Percentiles rank a stretch among this genome's conserved stretches.
Evolutionary conservation across 2,113 vertebrate genomes (phyloP).

Genomic region (Chloebia gouldiae): DNA sequence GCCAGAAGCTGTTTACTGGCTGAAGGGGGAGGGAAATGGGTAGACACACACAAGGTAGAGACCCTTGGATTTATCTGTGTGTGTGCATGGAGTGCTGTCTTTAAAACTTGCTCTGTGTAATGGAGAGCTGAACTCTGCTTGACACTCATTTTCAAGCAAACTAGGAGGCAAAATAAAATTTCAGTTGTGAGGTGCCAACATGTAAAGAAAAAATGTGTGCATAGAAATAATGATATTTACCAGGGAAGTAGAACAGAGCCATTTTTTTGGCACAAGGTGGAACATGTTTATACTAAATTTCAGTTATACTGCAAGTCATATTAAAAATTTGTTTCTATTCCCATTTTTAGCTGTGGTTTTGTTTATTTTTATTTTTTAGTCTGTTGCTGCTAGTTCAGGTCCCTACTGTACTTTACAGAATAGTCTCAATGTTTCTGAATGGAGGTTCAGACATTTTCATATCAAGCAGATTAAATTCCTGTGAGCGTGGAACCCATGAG

Average conservation of each 20-base stretch:
- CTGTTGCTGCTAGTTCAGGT: neutral
- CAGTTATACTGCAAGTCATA: neutral
- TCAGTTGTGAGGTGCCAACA: neutral
- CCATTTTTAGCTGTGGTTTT: neutral
- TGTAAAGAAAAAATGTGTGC: neutral
- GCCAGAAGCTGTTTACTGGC: slow-evolving; percentile 55
- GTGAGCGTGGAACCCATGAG: fast-evolving
- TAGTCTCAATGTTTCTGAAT: neutral
- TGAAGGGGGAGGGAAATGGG: neutral
- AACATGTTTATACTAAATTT: neutral
- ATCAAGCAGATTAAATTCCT: neutral
- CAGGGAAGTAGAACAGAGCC: neutral
- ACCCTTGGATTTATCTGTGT: neutral
- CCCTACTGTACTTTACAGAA: neutral
- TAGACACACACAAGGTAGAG: neutral
- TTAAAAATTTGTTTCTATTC: neutral
- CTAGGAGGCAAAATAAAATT: neutral
- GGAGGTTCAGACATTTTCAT: neutral
- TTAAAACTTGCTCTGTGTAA: neutral
- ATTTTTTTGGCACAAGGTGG: neutral
- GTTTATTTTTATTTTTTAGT: neutral
- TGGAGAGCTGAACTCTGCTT: neutral
- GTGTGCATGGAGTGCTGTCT: neutral
- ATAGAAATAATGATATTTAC: neutral
- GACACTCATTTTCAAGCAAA: neutral